Base-by-base conservation (phyloP, 2,888 invertebrate genomes). In the Nymphalis urticae region DNA sequence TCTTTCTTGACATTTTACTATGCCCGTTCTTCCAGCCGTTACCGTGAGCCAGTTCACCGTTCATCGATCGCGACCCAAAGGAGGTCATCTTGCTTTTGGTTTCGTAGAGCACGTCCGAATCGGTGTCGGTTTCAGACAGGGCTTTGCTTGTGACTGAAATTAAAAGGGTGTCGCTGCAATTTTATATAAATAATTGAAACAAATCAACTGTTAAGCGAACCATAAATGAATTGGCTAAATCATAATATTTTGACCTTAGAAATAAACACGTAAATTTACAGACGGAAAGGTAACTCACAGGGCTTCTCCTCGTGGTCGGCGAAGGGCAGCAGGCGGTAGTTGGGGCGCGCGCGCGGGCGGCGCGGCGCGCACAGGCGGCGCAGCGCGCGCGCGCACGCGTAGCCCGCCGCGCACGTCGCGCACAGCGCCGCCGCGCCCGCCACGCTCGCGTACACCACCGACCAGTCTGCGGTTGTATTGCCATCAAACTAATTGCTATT, bases 401-500 rank as follows among this genome's bases (percentile, higher is more conserved):
- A 96, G 73, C 94, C 89, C 36, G 94, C 86, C 60, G 94, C 95
- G 62, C 95, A 94, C 71, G 94, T 68, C 94, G 88, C 78, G 94
- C 90, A 83, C 95, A 95, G 70, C 68, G 94, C 86, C 56, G 94
- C 87, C 77, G 95, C 78, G 64, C 95, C 92, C 66, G 95, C 96
- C 79, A 98, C 95, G 76, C 97, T 96, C 53, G 98, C 97, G 89
- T 98, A 79, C 66, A 98, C 94, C 76, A 98, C 96, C 76, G 98
- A 98, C 98, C 98, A 98, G 84, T 97, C 97, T 97, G 88, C 10
- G 50, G 16, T 16, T 27, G 9, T 13, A 1, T 24, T 24, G 1
- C 27, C 16, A 0, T 2, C 8, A 27, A 16, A 56, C 27, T 56
- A 16, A 10, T 19, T n/a, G 50, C n/a, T 50, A 6, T 6, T 7